These are phyloP conservation scores for Carterocephalus palaemon DNA, from an alignment of 2,888 invertebrate species.

Conservation along the genomic window DNA sequence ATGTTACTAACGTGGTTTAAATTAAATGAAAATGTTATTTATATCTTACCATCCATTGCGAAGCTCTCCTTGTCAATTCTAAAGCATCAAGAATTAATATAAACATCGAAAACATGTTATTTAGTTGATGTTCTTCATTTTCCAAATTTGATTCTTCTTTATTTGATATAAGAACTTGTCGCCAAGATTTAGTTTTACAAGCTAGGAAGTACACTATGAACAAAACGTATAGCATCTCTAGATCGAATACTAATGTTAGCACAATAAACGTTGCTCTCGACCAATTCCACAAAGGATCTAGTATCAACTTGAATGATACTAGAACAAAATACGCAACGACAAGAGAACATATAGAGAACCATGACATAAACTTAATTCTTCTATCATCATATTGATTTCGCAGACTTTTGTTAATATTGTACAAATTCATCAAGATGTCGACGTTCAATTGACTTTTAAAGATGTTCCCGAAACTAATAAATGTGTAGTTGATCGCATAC, in stretches of 20 bases:
- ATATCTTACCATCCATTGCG: conserved; percentile 30
- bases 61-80: conserved; percentile 26
- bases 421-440: conserved; percentile 22
- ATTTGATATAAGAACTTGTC: conserved; percentile 9
- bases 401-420: conserved; percentile 21
- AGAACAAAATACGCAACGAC: conserved; percentile 18
- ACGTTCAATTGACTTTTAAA: conserved; percentile 21
- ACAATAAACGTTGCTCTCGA: conserved; percentile 27
- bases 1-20: too few relatives aligned
- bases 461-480: conserved; percentile 23
- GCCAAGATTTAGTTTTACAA: conserved; percentile 30
- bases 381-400: conserved; percentile 9
- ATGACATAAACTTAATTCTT: conserved; percentile 13
- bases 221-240: conserved; percentile 30
- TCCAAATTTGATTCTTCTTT: neutral
- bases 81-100: conserved; percentile 25
- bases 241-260: conserved; percentile 30
- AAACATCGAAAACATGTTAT: conserved; percentile 24
- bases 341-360: neutral
- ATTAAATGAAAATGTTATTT: too few relatives aligned
- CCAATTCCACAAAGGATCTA: conserved; percentile 29
- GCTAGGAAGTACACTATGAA: conserved; percentile 29
- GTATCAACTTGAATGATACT: conserved; percentile 9
- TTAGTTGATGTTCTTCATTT: conserved; percentile 11
- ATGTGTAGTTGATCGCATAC: conserved; percentile 25